Evolutionary conservation across 2,888 invertebrate species (phyloP), one percentile per base, ranked within the genome.

Genomic region (Catocala nupta): DNA sequence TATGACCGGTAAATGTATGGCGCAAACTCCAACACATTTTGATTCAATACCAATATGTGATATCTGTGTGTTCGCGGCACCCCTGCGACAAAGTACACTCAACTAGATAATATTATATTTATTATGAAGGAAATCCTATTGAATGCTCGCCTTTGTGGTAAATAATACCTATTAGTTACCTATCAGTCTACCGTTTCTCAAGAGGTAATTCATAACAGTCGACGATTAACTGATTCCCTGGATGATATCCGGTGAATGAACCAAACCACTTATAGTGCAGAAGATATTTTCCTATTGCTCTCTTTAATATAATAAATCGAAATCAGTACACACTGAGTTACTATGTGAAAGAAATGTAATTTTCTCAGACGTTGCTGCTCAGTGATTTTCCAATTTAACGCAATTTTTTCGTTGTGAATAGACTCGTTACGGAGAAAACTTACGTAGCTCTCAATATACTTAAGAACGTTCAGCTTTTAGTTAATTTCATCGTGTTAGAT

Each of bases 321-420:
- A 75, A 76, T 70, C 63, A 48, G 70, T 73, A 63, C 64, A 60
- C 68, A 63, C 61, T 60, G 61, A 68, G 45, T 69, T 72, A 63
- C 61, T 68, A 47, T 45, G 62, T 71, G 73, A 79, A 81, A 71
- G 78, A 70, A 81, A 76, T 65, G 67, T 76, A 81, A 81, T 81
- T 82, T 79, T 75, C 77, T 66, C 65, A 71, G 70, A 70, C 63
- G 63, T 70, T 64, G 59, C 73, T 71, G 70, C 67, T 77, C 77
- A 73, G 63, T 74, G 79, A 79, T 81, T 81, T 77, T 80, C 72
- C 78, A 82, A 81, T 81, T 81, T 82, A 72, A 75, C 71, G 70
- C 74, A 77, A 73, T 80, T 75, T 77, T 78, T 74, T 73, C 52
- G 71, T 77, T 57, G 64, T 82, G 81, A 82, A 82, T 80, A 68